Base-by-base conservation (phyloP, 2,888 invertebrate species). In the Dioctria linearis region DNA sequence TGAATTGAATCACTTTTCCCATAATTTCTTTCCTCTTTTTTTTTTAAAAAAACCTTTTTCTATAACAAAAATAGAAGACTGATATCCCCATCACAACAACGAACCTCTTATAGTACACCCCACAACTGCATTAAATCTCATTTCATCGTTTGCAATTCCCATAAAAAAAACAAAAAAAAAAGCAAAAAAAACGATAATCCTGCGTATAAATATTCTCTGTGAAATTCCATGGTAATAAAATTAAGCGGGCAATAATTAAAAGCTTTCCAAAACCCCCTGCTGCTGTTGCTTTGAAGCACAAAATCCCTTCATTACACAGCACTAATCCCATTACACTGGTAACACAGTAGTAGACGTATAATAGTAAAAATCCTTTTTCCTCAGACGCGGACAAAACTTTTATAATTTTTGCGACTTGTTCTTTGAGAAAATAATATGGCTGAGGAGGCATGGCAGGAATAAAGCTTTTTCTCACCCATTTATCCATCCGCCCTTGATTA, bases 251-350 rank as follows among this genome's bases (percentile, higher is more conserved):
- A 42, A 49, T 76, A 76, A 46, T 76, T 76, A 49, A 63, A 63
- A 76, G 63, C 76, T 63, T 49, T 76, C 46, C 6, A 25, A 25
- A 25, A 25, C 59, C 13, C 11, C n/a, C 13, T 13, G 75, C 25
- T 25, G 25, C 25, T 25, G 25, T 25, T 25, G 25, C 25, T 25
- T 0, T 25, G 25, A 25, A 25, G 25, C 37, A 46, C 6, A 54
- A 46, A 71, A 40, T 71, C 54, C 71, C 49, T 54, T 71, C 39
- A 71, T 71, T 59, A 57, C 59, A 25, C 25, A 73, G n/a, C 8
- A 9, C 59, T 76, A 76, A 76, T 37, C 76, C 49, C 49, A 76
- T 76, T 76, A 76, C 49, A 9, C 63, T 63, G 61, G 49, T 46
- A 63, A 63, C 76, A 76, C 76, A 40, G 63, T 57, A 40, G 4